Evolutionary conservation across 2,113 vertebrate species (phyloP).

Genomic region (Corythoichthys intestinalis): DNA sequence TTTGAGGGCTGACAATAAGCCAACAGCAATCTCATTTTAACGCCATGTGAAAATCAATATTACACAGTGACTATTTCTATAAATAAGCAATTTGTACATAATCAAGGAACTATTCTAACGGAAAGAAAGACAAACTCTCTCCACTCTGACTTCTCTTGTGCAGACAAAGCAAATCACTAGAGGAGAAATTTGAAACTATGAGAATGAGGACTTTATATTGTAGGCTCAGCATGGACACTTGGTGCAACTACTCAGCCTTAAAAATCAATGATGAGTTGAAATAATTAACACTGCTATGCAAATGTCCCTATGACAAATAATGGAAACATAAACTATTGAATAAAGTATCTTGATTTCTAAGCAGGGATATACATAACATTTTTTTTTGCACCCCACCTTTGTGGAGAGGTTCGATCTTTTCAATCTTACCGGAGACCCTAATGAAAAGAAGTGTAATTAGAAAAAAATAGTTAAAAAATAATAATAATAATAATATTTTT

Average conservation of each 20-base stretch:
- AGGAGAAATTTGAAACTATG: neutral
- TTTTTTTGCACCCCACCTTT: too few species aligned
- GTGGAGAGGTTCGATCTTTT: too few species aligned
- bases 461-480: too few species aligned
- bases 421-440: too few species aligned
- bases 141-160: neutral
- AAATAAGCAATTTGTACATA: neutral
- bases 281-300: neutral
- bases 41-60: neutral
- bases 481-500: too few species aligned
- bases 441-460: too few species aligned
- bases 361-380: too few species aligned
- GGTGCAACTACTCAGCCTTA: neutral
- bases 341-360: too few species aligned
- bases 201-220: neutral
- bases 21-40: neutral
- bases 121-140: neutral
- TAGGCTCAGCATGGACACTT: neutral
- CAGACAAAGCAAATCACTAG: neutral
- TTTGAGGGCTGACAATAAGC: slow-evolving; percentile 1
- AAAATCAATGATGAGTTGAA: neutral
- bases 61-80: neutral
- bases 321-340: too few species aligned
- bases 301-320: too few species aligned
- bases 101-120: neutral